Percentiles rank a stretch among this genome's conserved stretches.
phyloP scores from a whole-genome alignment of 2,797 vertebrate genomes.

The Acrossocheilus fasciatus region DNA sequence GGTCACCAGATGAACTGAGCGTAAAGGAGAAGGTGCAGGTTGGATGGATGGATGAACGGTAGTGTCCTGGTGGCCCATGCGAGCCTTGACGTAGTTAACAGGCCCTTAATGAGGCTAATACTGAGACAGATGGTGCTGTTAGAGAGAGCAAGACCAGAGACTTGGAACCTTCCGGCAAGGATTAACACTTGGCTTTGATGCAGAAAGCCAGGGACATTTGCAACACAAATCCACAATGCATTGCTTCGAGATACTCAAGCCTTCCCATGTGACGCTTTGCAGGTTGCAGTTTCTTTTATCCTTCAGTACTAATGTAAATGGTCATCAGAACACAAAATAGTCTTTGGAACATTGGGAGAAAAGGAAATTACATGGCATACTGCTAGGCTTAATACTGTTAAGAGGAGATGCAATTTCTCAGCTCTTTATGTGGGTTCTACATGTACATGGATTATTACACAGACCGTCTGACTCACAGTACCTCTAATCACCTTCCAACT shows the following conservation, averaged over 20 bases:
- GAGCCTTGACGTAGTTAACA: conserved; percentile 76
- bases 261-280: conserved; percentile 20
- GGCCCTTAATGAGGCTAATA: conserved; percentile 82
- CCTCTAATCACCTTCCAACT: conserved; percentile 22
- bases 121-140: conserved; percentile 82
- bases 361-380: conserved; percentile 41
- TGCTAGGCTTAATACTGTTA: conserved; percentile 25
- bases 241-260: conserved; percentile 18
- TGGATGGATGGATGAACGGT: conserved; percentile 20
- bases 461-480: conserved; percentile 36
- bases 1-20: conserved; percentile 28
- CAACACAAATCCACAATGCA: conserved; percentile 51
- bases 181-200: conserved; percentile 57
- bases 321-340: conserved; percentile 26
- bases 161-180: conserved; percentile 59
- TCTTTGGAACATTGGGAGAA: conserved; percentile 28
- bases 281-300: conserved; percentile 20
- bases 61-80: conserved; percentile 30
- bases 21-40: conserved; percentile 11
- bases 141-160: conserved; percentile 54
- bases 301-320: conserved; percentile 1
- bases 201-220: conserved; percentile 49
- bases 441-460: conserved; percentile 43
- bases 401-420: conserved; percentile 39
- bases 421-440: conserved; percentile 44